phyloP scores from a whole-genome alignment of 2,113 vertebrate species.

The Austrofundulus limnaeus region DNA sequence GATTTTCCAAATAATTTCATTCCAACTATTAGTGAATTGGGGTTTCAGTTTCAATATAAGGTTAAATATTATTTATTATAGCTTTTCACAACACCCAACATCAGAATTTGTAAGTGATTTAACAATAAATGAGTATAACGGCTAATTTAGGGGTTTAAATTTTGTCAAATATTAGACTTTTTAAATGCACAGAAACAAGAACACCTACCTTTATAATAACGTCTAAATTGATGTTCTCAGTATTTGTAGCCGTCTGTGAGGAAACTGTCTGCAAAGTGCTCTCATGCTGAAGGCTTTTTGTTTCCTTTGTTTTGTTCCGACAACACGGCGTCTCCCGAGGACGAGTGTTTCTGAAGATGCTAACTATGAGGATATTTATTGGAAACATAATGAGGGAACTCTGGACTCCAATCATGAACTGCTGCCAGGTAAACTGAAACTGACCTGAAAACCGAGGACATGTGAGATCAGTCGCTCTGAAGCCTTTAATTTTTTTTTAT shows the following conservation, averaged over 20 bases:
- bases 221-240: conserved; percentile 77
- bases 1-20: no score
- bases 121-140: neutral
- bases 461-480: neutral
- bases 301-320: conserved; percentile 41
- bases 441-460: conserved; percentile 69
- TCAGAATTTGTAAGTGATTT: neutral
- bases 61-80: neutral
- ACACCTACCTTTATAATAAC: conserved; percentile 79
- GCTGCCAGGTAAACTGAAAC: conserved; percentile 91
- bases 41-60: no score
- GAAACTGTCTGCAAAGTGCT: conserved; percentile 54
- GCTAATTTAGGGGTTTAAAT: neutral
- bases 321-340: conserved; percentile 59
- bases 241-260: conserved; percentile 23
- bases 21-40: no score
- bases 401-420: conserved; percentile 90
- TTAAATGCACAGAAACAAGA: neutral
- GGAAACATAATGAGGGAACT: conserved; percentile 95
- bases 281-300: conserved; percentile 25
- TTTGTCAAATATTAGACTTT: neutral
- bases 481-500: no score
- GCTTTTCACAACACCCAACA: neutral
- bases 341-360: conserved; percentile 85
- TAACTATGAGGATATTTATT: conserved; percentile 91